Percentiles rank a stretch among this genome's conserved stretches.
Evolutionary conservation across 2,113 vertebrate species (phyloP).

Genomic region (Microtus montanus): DNA sequence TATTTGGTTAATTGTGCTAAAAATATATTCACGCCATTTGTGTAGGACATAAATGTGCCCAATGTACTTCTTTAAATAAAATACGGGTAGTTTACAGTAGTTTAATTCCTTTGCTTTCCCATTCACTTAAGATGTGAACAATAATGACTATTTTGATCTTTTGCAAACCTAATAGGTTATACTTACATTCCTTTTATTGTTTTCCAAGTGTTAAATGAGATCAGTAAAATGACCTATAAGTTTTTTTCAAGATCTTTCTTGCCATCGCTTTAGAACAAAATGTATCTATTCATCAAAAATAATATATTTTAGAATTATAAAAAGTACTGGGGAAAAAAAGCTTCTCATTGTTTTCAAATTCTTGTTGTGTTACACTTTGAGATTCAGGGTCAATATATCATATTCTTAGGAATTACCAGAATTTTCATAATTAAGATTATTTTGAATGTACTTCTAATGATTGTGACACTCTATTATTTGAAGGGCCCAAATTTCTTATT

Average conservation of each 20-base stretch:
- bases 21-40: slow-evolving; percentile 75
- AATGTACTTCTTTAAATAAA: slow-evolving; percentile 66
- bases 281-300: not conserved
- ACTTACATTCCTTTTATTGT: not conserved
- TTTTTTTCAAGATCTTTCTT: slow-evolving; percentile 36
- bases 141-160: slow-evolving; percentile 46
- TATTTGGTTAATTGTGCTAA: slow-evolving; percentile 80
- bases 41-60: slow-evolving; percentile 52
- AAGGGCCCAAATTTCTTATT: not conserved
- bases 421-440: not conserved
- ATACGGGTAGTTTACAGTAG: not conserved
- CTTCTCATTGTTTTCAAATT: not conserved
- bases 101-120: slow-evolving; percentile 51
- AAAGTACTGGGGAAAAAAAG: not conserved
- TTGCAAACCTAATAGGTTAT: slow-evolving; percentile 3
- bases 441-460: not conserved
- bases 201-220: slow-evolving; percentile 1
- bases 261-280: not conserved
- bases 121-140: slow-evolving; percentile 45
- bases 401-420: not conserved
- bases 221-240: not conserved
- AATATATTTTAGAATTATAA: not conserved
- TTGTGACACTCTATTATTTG: not conserved
- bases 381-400: not conserved
- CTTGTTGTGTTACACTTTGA: not conserved